Evolutionary conservation across 2,797 vertebrate genomes (phyloP).

Genomic region (Hozukius guyotensis): DNA sequence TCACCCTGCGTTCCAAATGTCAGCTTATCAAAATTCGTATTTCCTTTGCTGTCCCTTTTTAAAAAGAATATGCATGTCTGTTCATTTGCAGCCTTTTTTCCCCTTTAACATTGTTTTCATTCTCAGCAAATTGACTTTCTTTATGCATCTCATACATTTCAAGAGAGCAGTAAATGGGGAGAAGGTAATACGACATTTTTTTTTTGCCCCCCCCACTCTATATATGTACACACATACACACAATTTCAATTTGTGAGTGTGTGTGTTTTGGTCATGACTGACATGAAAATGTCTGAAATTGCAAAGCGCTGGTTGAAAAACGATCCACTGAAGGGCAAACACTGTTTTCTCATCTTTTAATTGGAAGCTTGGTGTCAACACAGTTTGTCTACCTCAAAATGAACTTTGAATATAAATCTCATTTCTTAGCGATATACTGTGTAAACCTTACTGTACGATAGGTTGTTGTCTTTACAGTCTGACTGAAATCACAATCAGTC

Average conservation of each 20-base stretch:
- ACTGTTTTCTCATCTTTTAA: not conserved
- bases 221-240: not conserved
- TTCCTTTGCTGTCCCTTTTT: constrained; percentile 50
- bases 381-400: not conserved
- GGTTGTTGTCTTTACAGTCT: not conserved
- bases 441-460: not conserved
- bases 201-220: not conserved
- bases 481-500: not conserved
- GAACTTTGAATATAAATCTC: not conserved
- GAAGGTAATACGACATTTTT: constrained; percentile 29
- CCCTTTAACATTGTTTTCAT: constrained; percentile 36
- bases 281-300: not conserved
- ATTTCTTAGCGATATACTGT: not conserved
- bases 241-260: not conserved
- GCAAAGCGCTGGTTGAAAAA: not conserved
- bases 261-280: not conserved
- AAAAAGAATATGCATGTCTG: constrained; percentile 24
- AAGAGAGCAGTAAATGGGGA: constrained; percentile 23
- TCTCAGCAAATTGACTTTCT: constrained; percentile 44
- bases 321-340: not conserved
- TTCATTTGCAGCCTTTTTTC: constrained; percentile 30
- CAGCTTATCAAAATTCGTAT: constrained; percentile 72
- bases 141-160: constrained; percentile 55
- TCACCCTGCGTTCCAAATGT: constrained; percentile 72
- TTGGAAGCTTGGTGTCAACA: not conserved